These are phyloP conservation scores for Habropoda laboriosa DNA, from an alignment of 1,140 invertebrate species.

Conservation along the genomic window DNA sequence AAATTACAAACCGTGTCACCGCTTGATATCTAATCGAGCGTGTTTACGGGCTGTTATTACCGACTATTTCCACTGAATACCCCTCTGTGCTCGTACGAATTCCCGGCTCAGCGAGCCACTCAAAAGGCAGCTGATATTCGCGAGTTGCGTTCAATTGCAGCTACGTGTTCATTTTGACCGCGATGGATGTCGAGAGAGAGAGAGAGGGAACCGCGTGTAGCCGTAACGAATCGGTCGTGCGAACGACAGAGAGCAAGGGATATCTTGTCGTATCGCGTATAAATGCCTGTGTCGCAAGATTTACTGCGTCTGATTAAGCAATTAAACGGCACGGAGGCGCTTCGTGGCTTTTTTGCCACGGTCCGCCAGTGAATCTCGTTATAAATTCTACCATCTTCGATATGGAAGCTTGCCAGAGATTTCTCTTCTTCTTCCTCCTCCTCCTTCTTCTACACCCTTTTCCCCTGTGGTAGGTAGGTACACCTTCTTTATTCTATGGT, in stretches of 20 bases:
- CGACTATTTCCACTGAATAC: not conserved
- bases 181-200: too few relatives aligned
- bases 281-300: constrained; percentile 77
- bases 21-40: constrained; percentile 17
- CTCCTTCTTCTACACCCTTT: too few relatives aligned
- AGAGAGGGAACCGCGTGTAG: not conserved
- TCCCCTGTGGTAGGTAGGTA: too few relatives aligned
- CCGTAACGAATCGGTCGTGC: not conserved
- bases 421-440: constrained; percentile 18
- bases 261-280: constrained; percentile 64
- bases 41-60: not conserved
- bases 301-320: constrained; percentile 81
- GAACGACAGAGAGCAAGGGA: not conserved
- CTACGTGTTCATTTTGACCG: constrained; percentile 11
- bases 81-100: not conserved
- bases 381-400: constrained; percentile 67
- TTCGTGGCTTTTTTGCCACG: constrained; percentile 67
- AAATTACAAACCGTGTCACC: constrained; percentile 22
- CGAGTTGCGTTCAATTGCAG: not conserved
- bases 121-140: not conserved
- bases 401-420: constrained; percentile 60
- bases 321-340: constrained; percentile 71
- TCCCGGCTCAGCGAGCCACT: not conserved
- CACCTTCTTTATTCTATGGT: too few relatives aligned
- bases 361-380: constrained; percentile 66